A percentile compares a stretch with the other conserved stretches of the same genome.
Conservation (phyloP, 2,797 vertebrate species). For the Neostethus bicornis region DNA sequence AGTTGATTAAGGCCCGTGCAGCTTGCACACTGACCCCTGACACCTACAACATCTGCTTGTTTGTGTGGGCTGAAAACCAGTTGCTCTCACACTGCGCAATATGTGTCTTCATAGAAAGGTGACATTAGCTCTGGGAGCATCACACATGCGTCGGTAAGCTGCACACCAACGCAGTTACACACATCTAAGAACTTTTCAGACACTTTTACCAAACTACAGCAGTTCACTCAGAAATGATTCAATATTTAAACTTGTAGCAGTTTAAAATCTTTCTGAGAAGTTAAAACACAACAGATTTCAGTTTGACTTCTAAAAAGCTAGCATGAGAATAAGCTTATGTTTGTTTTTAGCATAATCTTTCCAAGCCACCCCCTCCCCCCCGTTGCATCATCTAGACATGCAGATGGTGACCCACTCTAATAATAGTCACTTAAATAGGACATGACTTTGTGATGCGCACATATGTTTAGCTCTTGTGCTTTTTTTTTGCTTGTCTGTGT, state of each 20-base stretch:
- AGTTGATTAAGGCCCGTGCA: constrained; percentile 63
- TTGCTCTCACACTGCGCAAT: constrained; percentile 55
- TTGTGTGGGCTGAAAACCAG: constrained; percentile 60
- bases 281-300: neutral
- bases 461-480: constrained; percentile 52
- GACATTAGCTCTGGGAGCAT: constrained; percentile 58
- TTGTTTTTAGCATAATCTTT: constrained; percentile 42
- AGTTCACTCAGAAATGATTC: neutral
- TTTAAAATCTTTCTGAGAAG: neutral
- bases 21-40: constrained; percentile 59
- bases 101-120: constrained; percentile 61
- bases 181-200: constrained; percentile 15
- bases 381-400: constrained; percentile 42
- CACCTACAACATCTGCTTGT: constrained; percentile 68
- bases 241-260: neutral
- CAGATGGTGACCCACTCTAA: constrained; percentile 67
- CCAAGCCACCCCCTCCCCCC: neutral
- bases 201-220: constrained; percentile 10
- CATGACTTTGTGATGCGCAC: constrained; percentile 60
- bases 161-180: constrained; percentile 20
- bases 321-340: constrained; percentile 45
- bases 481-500: constrained; percentile 12
- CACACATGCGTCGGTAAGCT: constrained; percentile 35
- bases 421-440: constrained; percentile 69
- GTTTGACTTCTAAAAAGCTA: constrained; percentile 25